Base-by-base conservation (phyloP, 2,888 invertebrate species). In the Hypomecis punctinalis region DNA sequence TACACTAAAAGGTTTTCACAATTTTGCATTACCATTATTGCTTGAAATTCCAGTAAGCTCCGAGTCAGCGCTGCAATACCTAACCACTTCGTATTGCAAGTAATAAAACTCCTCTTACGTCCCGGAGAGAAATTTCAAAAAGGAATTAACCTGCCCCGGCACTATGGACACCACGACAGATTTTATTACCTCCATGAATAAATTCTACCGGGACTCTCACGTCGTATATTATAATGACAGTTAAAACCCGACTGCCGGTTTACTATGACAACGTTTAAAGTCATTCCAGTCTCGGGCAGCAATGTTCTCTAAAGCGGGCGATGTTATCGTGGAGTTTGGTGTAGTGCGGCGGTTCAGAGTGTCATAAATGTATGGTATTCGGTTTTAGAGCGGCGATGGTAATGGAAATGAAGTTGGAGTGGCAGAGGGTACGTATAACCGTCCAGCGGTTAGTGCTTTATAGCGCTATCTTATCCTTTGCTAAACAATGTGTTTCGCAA, bases 131-230 rank as follows among this genome's bases (percentile, higher is more conserved):
- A 83, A 83, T 83, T 86, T 84, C 82, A 85, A 85, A 88, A 86
- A 84, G 84, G 80, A 86, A 86, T 88, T 83, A 88, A 86, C 71
- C 67, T 67, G 81, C 23, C 80, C 81, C 75, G 75, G 74, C 76
- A 46, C 55, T 39, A 76, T 82, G 82, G 83, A 82, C 83, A 81
- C 68, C 61, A 76, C 83, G 86, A 85, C 86, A 86, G 89, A 91
- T 90, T 91, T 91, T 89, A 91, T 91, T 88, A 90, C 88, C 74
- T 77, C 80, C 85, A 91, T 91, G 91, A 91, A 91, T 91, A 90
- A 89, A 91, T 91, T 90, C 84, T 78, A 75, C 76, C 75, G 69
- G 83, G 82, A 83, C 80, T 76, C 76, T 76, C 83, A 81, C 78
- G 78, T 81, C 88, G 85, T 88, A 89, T 88, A 86, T 88, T 88